These are phyloP conservation scores for Lepus timidus DNA, from an alignment of 2,113 vertebrate species.

Conservation along the genomic window DNA sequence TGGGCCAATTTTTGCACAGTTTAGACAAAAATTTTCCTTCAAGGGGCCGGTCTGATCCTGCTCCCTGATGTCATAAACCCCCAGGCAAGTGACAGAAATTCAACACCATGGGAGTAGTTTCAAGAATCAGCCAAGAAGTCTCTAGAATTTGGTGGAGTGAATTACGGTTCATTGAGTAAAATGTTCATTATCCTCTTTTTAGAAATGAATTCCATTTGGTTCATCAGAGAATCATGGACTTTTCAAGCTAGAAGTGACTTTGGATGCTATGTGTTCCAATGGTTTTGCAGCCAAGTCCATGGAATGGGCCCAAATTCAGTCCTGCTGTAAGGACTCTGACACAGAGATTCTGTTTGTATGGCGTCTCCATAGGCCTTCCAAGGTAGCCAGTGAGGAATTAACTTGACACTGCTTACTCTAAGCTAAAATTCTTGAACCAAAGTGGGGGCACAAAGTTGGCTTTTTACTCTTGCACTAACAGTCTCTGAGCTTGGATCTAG, in stretches of 20 bases:
- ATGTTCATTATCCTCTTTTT: neutral
- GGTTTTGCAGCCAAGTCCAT: conserved; percentile 40
- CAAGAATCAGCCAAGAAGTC: conserved; percentile 44
- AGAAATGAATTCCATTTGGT: conserved; percentile 66
- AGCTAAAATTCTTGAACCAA: conserved; percentile 62
- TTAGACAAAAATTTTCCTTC: conserved; percentile 42
- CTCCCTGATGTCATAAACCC: conserved; percentile 72
- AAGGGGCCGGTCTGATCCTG: conserved; percentile 56
- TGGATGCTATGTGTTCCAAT: conserved; percentile 46
- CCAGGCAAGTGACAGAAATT: conserved; percentile 64
- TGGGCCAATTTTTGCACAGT: neutral
- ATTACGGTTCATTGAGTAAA: conserved; percentile 71
- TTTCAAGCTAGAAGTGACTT: conserved; percentile 40
- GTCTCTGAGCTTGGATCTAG: neutral
- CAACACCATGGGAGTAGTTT: neutral
- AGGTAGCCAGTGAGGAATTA: neutral
- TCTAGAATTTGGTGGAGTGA: conserved; percentile 52
- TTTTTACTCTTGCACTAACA: conserved; percentile 35
- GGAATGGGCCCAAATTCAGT: conserved; percentile 13
- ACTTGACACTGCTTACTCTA: neutral
- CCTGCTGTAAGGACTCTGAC: conserved; percentile 22
- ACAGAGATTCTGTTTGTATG: conserved; percentile 50
- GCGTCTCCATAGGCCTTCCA: conserved; percentile 39
- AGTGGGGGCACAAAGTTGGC: neutral
- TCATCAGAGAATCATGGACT: conserved; percentile 35